Conservation (phyloP, 2,797 vertebrate genomes). For the Microctenopoma stevenorrisi region DNA sequence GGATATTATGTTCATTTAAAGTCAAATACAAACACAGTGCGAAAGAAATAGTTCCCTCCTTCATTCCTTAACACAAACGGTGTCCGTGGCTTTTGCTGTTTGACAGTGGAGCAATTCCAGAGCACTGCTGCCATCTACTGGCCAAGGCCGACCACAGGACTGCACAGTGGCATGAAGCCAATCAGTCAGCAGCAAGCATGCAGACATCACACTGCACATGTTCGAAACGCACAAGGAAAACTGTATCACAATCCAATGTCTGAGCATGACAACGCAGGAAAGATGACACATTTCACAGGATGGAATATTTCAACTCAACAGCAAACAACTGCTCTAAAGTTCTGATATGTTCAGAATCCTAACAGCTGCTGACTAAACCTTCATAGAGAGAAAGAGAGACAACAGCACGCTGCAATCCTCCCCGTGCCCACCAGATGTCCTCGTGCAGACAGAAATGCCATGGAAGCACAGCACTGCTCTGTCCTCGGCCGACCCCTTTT, state of each 20-base stretch:
- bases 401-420: conserved; percentile 35
- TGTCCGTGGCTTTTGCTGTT: conserved; percentile 1
- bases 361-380: neutral
- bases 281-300: neutral
- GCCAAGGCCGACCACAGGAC: conserved; percentile 9
- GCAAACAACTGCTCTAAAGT: neutral
- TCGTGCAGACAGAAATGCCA: conserved; percentile 70
- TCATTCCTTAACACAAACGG: conserved; percentile 55
- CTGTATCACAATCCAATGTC: accelerated
- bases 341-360: neutral
- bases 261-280: neutral
- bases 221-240: neutral
- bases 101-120: conserved; percentile 44
- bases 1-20: conserved; percentile 27
- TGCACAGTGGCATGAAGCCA: neutral
- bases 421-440: conserved; percentile 75
- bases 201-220: neutral
- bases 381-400: neutral
- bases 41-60: conserved; percentile 45
- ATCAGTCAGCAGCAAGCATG: neutral
- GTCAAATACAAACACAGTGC: neutral
- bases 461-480: conserved; percentile 37
- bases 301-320: neutral
- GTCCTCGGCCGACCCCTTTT: conserved; percentile 77
- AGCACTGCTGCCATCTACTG: conserved; percentile 82